Evolutionary conservation across 2,888 invertebrate species (phyloP), one percentile per base, ranked within the genome.

Genomic region (Ornithoptera alexandrae): DNA sequence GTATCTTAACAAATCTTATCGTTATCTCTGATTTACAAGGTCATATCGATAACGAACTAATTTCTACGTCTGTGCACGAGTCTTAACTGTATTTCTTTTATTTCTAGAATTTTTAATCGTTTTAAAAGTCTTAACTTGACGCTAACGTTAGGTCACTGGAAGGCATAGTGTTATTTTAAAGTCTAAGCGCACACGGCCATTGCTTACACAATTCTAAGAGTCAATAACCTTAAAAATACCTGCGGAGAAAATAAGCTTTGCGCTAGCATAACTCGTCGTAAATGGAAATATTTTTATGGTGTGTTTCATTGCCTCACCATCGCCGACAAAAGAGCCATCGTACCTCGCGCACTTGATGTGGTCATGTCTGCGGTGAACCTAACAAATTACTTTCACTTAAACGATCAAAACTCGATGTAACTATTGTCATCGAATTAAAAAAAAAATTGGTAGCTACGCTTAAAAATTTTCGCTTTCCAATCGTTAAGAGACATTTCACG

Each of bases 311-410:
- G 61, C 57, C 64, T 61, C 50, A 50, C 30, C 46, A 57, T 60
- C 17, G 65, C 68, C 71, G 71, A 71, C 71, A 74, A 74, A 78
- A 83, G 81, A 78, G 80, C 77, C 80, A 75, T 78, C 76, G 77
- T 80, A 78, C 76, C 77, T 81, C 79, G 79, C 81, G 78, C 76
- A 78, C 78, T 79, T 76, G 73, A 78, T 81, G 82, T 79, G 79
- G 82, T 79, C 63, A 75, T 74, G 72, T 77, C 73, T 84, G 85
- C 77, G 85, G 86, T 81, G 73, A 79, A 72, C 71, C 76, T 73
- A 75, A 78, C 77, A 83, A 83, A 85, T 84, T 82, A 88, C 89
- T 89, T 89, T 89, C 88, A 86, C 88, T 84, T 76, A 77, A 78
- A 79, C 75, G 71, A 73, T 75, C 79, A 77, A 78, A 78, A 78